phyloP scores from a whole-genome alignment of 2,888 invertebrate genomes.

The Lasioglossum calceatum region DNA sequence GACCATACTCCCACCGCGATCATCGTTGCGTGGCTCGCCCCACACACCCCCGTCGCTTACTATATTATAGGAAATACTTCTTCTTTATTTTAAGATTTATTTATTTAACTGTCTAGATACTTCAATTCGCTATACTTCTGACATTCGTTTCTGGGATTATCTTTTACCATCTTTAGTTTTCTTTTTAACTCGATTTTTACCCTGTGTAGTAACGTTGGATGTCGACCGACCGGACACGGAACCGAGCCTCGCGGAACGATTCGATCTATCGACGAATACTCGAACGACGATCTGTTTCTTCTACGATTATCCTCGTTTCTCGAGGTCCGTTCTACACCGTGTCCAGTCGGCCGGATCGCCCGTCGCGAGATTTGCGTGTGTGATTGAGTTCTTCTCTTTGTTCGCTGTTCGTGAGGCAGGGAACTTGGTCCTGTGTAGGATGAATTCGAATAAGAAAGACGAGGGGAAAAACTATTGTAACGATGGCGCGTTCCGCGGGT shows the following conservation, averaged over 20 bases:
- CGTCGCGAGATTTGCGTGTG: conserved; percentile 64
- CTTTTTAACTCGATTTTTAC: conserved; percentile 76
- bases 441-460: conserved; percentile 69
- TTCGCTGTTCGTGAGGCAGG: conserved; percentile 68
- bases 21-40: conserved; percentile 45
- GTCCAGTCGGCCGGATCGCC: conserved; percentile 57
- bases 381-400: conserved; percentile 49
- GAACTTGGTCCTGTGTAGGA: conserved; percentile 78
- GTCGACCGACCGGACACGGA: conserved; percentile 73
- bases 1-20: conserved; percentile 36
- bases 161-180: conserved; percentile 49
- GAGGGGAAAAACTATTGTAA: conserved; percentile 66
- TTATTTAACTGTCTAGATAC: conserved; percentile 75
- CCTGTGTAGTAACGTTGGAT: conserved; percentile 81
- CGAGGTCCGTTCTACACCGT: conserved; percentile 24
- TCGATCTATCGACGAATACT: not conserved
- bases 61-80: conserved; percentile 78
- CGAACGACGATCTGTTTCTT: not conserved
- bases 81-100: conserved; percentile 61
- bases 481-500: conserved; percentile 54
- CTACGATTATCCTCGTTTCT: conserved; percentile 10
- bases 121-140: conserved; percentile 72
- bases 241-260: conserved; percentile 35
- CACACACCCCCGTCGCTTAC: conserved; percentile 57
- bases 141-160: conserved; percentile 77